Evolutionary conservation across 1,140 invertebrate genomes (phyloP).

Genomic region (Neotoxoptera formosana): DNA sequence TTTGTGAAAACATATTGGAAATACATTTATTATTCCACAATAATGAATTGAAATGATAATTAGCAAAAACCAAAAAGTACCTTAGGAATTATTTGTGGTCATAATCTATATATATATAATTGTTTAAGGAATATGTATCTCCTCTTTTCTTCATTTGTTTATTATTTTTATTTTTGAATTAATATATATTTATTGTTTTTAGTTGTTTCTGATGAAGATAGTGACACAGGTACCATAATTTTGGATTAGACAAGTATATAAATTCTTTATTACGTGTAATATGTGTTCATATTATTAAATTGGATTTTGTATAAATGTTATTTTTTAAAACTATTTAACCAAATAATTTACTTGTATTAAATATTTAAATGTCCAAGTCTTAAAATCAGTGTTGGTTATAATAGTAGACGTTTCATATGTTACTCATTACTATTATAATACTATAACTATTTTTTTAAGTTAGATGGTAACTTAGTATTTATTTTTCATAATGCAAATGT

Average conservation of each 20-base stretch:
- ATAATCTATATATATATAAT: background rate
- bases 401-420: background rate
- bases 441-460: too few relatives aligned
- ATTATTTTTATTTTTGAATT: background rate
- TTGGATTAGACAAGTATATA: conserved; percentile 31
- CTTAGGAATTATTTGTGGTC: background rate
- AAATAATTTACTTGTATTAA: background rate
- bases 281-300: background rate
- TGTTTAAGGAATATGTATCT: background rate
- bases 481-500: too few relatives aligned
- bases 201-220: conserved; percentile 46
- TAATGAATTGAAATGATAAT: background rate
- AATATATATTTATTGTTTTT: background rate
- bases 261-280: background rate
- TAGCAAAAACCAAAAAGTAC: background rate
- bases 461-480: too few relatives aligned
- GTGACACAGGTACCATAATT: conserved; percentile 23
- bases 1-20: background rate
- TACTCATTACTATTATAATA: too few relatives aligned
- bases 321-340: background rate
- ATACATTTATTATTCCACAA: background rate
- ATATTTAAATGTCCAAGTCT: background rate
- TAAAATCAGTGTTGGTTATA: background rate
- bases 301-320: background rate
- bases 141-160: background rate